phyloP scores from a whole-genome alignment of 2,888 invertebrate genomes.

The Diaprepes abbreviatus region DNA sequence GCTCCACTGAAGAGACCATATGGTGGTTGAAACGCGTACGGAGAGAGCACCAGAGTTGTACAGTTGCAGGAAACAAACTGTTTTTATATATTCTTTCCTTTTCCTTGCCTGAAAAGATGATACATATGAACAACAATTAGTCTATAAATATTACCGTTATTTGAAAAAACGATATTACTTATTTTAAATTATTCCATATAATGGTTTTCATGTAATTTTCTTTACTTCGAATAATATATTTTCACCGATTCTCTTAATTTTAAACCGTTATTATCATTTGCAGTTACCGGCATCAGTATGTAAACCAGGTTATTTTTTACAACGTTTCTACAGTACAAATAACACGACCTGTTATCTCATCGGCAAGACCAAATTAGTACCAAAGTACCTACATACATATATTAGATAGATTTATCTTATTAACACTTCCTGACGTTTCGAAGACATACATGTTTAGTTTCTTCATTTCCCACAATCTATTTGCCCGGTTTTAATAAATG shows the following conservation, averaged over 20 bases:
- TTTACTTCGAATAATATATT: neutral
- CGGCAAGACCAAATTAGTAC: slow-evolving; percentile 6
- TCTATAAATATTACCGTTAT: no score
- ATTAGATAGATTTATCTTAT: slow-evolving; percentile 1
- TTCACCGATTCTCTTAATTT: neutral
- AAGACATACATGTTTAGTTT: neutral
- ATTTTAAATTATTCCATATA: no score
- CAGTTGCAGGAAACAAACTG: no score
- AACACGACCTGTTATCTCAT: slow-evolving; percentile 20
- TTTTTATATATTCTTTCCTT: no score
- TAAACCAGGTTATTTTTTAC: slow-evolving; percentile 42
- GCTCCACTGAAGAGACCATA: no score
- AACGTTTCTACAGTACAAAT: neutral
- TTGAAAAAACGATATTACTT: no score
- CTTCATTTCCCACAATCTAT: neutral
- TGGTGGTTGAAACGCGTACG: no score
- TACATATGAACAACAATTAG: no score
- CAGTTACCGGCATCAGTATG: slow-evolving; percentile 34
- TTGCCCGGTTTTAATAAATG: neutral
- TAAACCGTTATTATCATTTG: slow-evolving; percentile 26
- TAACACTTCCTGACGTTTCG: neutral
- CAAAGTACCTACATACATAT: slow-evolving; percentile 9
- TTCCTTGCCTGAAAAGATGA: no score
- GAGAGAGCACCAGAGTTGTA: no score
- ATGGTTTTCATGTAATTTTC: neutral